Percentiles rank a stretch among this genome's conserved stretches.
phyloP scores from a whole-genome alignment of 2,113 vertebrate species.

The cat (Felis catus) region DNA sequence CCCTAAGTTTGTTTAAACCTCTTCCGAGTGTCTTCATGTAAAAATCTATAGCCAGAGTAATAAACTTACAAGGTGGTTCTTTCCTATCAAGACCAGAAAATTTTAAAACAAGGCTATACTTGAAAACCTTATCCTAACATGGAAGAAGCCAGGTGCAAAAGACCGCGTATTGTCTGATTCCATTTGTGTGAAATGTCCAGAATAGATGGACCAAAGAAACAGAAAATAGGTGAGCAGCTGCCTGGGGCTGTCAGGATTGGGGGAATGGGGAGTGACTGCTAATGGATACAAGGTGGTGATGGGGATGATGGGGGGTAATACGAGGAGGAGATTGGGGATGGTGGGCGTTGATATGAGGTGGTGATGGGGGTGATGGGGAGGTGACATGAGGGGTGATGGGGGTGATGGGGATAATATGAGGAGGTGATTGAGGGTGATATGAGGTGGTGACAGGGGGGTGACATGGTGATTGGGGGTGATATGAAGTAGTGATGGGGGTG shows the following conservation, averaged over 20 bases:
- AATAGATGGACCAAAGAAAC: background rate
- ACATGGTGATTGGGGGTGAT: background rate
- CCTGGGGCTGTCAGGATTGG: background rate
- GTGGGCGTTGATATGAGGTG: too few relatives aligned
- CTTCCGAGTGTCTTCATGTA: constrained; percentile 19
- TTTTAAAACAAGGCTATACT: background rate
- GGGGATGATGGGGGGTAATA: too few relatives aligned
- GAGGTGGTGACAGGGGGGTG: too few relatives aligned
- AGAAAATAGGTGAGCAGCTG: background rate
- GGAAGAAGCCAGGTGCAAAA: background rate
- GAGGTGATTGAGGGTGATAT: too few relatives aligned
- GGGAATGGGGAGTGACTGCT: background rate
- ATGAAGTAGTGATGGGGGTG: too few relatives aligned
- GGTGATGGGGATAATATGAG: too few relatives aligned
- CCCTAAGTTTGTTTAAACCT: background rate
- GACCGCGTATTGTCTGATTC: background rate
- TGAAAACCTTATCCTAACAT: background rate
- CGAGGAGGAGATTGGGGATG: too few relatives aligned
- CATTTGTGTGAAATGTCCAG: background rate
- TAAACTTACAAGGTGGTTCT: background rate
- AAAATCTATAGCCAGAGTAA: constrained; percentile 18
- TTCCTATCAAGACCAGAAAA: background rate
- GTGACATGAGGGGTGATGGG: too few relatives aligned
- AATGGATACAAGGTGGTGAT: background rate
- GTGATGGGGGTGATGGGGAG: too few relatives aligned